A percentile compares a stretch with the other conserved stretches of the same genome.
phyloP scores from a whole-genome alignment of 2,888 invertebrate species.

The Lepidocyrtinus sp. region DNA sequence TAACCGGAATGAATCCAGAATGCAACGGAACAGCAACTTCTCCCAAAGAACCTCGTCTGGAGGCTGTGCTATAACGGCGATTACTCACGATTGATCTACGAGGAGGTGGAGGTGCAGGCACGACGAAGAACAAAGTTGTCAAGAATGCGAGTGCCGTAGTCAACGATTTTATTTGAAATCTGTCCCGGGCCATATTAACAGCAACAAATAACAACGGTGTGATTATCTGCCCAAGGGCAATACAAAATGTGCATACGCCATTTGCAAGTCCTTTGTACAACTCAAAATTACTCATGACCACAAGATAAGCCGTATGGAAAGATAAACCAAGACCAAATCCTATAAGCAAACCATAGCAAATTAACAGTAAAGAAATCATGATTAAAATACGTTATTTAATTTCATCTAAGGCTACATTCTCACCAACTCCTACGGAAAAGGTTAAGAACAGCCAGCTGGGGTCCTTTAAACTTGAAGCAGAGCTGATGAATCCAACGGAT shows the following conservation, averaged over 20 bases:
- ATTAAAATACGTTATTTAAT: background rate
- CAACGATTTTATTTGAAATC: conserved; percentile 63
- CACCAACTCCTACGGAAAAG: conserved; percentile 63
- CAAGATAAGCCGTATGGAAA: conserved; percentile 64
- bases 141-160: conserved; percentile 63
- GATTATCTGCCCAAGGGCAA: conserved; percentile 63
- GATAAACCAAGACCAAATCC: conserved; percentile 67
- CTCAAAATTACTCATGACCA: conserved; percentile 62
- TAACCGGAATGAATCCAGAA: conserved; percentile 13
- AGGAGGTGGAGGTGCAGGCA: conserved; percentile 20
- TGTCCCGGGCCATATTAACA: conserved; percentile 53
- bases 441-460: conserved; percentile 60
- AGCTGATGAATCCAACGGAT: conserved; percentile 62
- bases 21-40: conserved; percentile 41
- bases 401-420: no score
- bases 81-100: conserved; percentile 20
- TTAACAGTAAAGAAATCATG: background rate
- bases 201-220: conserved; percentile 61
- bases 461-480: conserved; percentile 40
- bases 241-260: conserved; percentile 63
- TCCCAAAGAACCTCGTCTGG: conserved; percentile 27
- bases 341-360: conserved; percentile 17
- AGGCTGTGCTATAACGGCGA: conserved; percentile 30
- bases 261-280: conserved; percentile 63
- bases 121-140: conserved; percentile 56